phyloP scores from a whole-genome alignment of 2,113 vertebrate species.

The Plectropomus leopardus region DNA sequence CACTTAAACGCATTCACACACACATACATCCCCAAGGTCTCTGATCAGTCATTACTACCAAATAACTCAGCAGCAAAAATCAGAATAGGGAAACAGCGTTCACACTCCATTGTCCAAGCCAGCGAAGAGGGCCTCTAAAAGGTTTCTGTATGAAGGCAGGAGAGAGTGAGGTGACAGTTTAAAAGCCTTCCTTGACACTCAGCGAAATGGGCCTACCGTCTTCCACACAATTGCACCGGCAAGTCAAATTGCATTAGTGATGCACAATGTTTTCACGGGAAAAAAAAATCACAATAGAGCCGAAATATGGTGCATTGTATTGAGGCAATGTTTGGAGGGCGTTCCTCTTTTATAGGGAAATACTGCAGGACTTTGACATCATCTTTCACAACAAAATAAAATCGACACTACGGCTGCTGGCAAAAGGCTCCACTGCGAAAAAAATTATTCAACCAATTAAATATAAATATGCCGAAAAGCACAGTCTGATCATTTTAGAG shows the following conservation, averaged over 20 bases:
- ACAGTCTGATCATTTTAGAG: conserved; percentile 34
- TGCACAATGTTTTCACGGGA: conserved; percentile 74
- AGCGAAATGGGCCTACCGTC: conserved; percentile 77
- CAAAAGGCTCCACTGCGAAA: conserved; percentile 1
- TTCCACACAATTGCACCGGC: conserved; percentile 85
- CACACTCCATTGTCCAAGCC: conserved; percentile 69
- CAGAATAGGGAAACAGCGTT: conserved; percentile 46
- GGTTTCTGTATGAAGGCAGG: conserved; percentile 77
- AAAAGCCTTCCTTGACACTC: conserved; percentile 83
- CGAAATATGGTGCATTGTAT: conserved; percentile 65
- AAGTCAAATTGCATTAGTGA: conserved; percentile 87
- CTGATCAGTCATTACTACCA: conserved; percentile 44
- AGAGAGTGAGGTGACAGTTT: conserved; percentile 85
- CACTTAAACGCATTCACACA: conserved; percentile 3
- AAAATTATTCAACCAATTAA: conserved; percentile 48
- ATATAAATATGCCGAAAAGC: conserved; percentile 44
- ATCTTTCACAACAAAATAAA: conserved; percentile 70
- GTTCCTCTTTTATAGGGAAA: conserved; percentile 41
- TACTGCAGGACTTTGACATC: conserved; percentile 58
- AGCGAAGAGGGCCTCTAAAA: conserved; percentile 76
- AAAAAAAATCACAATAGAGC: conserved; percentile 70
- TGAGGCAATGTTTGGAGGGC: conserved; percentile 63
- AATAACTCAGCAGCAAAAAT: conserved; percentile 56
- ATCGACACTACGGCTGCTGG: conserved; percentile 8
- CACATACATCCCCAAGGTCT: not conserved